Evolutionary conservation across 2,888 invertebrate genomes (phyloP), one percentile per base, ranked within the genome.

Genomic region (Pseudococcus viburni): DNA sequence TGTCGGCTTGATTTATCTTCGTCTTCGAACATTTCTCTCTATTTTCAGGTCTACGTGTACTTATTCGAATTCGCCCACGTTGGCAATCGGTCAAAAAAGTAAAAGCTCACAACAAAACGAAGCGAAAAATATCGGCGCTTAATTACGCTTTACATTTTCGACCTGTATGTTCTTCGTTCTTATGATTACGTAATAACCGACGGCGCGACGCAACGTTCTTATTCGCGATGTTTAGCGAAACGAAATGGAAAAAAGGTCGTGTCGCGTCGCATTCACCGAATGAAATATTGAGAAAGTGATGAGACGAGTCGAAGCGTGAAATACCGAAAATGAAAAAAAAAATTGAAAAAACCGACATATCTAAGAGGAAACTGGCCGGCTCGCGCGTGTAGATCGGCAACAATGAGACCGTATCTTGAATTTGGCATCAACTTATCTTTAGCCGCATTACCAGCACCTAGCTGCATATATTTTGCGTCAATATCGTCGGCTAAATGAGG

Each of bases 331-430:
- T 8, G 9, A 64, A 64, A 64, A 11, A 64, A 64, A 33, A 6
- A 19, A 6, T 19, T 8, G 7, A 64, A 64, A 22, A 22, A 64
- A 64, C 0, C 64, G 22, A 64, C 64, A 64, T 22, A 33, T 33
- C 26, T 33, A 64, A 64, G 22, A 64, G 64, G 64, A 64, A 64
- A 22, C 64, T 64, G 64, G 64, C 26, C 3, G 26, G 26, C 26
- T 1, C 1, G 3, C 64, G 19, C 22, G 64, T 64, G 64, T 64
- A 7, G 42, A 64, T 64, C 64, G 22, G 64, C 22, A 64, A 73
- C 73, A 73, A 73, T 73, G 73, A 73, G 73, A 73, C 73, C 73
- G 73, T 73, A 73, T 73, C 73, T 73, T 33, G 33, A 33, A 73
- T 73, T 64, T 64, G 64, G 73, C 73, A 33, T 73, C 73, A 7